phyloP scores from a whole-genome alignment of 2,888 invertebrate genomes.

The Drosophila paucipuncta region DNA sequence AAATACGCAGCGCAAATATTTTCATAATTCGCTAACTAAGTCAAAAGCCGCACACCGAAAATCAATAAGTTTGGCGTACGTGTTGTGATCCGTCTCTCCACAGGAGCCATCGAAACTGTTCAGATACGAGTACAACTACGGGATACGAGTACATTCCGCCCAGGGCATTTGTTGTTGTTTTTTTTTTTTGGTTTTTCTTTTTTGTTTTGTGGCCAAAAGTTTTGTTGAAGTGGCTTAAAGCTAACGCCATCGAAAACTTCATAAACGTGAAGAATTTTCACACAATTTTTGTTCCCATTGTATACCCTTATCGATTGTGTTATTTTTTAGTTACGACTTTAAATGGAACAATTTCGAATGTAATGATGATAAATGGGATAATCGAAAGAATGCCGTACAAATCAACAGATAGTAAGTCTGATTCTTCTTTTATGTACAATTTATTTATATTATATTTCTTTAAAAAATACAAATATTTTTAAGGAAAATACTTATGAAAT shows the following conservation, averaged over 20 bases:
- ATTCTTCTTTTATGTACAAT: background rate
- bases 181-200: conserved; percentile 15
- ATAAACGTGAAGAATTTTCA: conserved; percentile 62
- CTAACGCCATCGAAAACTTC: conserved; percentile 72
- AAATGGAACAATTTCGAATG: background rate
- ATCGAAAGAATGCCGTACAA: background rate
- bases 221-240: conserved; percentile 54
- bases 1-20: conserved; percentile 71
- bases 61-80: conserved; percentile 80
- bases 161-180: conserved; percentile 12
- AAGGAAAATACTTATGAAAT: background rate
- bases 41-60: conserved; percentile 70
- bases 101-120: conserved; percentile 9
- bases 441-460: background rate
- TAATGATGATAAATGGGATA: background rate
- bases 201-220: conserved; percentile 45
- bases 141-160: conserved; percentile 29
- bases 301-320: conserved; percentile 15
- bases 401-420: background rate
- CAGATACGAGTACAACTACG: conserved; percentile 14
- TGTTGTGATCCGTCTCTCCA: conserved; percentile 57
- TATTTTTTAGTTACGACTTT: background rate
- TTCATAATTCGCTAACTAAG: conserved; percentile 79
- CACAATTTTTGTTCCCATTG: conserved; percentile 9
- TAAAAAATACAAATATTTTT: background rate